phyloP scores from a whole-genome alignment of 2,113 vertebrate species.

The zebrafish (Danio rerio) region DNA sequence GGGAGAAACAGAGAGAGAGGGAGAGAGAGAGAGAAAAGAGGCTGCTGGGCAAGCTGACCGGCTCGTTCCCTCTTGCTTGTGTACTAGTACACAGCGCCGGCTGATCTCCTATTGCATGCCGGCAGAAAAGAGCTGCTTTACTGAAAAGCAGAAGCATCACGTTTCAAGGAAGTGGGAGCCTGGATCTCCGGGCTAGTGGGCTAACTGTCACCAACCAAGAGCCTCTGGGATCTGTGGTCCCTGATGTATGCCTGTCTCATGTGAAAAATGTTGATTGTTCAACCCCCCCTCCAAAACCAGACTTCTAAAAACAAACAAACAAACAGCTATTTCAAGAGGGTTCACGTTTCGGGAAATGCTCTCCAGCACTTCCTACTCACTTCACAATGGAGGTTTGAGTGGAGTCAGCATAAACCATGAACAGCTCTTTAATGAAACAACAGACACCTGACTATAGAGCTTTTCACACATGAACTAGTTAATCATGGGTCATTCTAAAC shows the following conservation, averaged over 20 bases:
- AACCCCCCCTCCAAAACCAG: conserved; percentile 67
- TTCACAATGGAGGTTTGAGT: conserved; percentile 71
- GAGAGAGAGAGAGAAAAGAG: conserved; percentile 69
- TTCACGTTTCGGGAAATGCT: conserved; percentile 66
- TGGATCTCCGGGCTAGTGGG: conserved; percentile 75
- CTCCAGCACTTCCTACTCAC: conserved; percentile 62
- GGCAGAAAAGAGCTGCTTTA: conserved; percentile 85
- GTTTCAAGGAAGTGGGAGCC: conserved; percentile 84
- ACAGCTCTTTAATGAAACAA: conserved; percentile 4
- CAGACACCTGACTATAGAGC: background rate
- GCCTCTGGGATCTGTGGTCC: conserved; percentile 38
- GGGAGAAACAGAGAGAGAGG: conserved; percentile 35
- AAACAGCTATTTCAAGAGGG: conserved; percentile 70
- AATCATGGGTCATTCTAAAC: too few species aligned
- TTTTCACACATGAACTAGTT: too few species aligned
- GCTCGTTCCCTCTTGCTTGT: conserved; percentile 77
- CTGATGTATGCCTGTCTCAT: conserved; percentile 61
- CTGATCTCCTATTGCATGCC: conserved; percentile 86
- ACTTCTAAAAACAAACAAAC: conserved; percentile 68
- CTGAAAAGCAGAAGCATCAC: conserved; percentile 89
- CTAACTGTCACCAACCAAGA: conserved; percentile 75
- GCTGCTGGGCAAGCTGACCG: conserved; percentile 80
- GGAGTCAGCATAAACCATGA: conserved; percentile 38
- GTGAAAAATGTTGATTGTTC: conserved; percentile 72
- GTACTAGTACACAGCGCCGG: conserved; percentile 77